phyloP scores from a whole-genome alignment of 2,113 vertebrate species.

The Carollia perspicillata region DNA sequence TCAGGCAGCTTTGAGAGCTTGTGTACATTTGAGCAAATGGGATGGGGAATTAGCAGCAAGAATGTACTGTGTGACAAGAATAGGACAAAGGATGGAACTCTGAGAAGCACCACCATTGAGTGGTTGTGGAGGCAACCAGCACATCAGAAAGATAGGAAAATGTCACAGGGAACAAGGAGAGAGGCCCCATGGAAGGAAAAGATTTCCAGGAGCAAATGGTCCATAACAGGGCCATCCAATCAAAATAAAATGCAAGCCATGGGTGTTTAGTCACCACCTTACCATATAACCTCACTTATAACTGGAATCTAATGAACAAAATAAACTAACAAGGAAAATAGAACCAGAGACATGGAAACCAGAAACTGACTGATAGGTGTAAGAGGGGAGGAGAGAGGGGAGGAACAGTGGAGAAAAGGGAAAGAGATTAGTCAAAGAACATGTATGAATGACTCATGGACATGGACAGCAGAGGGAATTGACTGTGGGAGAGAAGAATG shows the following conservation, averaged over 20 bases:
- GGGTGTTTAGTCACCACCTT: background rate
- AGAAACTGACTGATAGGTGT: too few relatives aligned
- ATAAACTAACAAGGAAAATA: too few relatives aligned
- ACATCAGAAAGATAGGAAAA: background rate
- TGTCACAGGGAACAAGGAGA: too few relatives aligned
- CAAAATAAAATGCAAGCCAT: background rate
- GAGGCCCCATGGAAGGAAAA: background rate
- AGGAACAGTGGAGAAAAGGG: too few relatives aligned
- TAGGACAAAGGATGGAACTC: background rate
- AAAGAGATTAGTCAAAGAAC: too few relatives aligned
- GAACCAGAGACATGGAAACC: too few relatives aligned
- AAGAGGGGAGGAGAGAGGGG: too few relatives aligned
- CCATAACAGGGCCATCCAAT: background rate
- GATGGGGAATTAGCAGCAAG: background rate
- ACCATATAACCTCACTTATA: too few relatives aligned
- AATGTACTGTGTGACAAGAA: accelerated
- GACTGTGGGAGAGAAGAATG: too few relatives aligned
- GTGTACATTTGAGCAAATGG: background rate
- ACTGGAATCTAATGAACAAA: too few relatives aligned
- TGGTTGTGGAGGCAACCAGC: background rate
- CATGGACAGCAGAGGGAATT: too few relatives aligned
- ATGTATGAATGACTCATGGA: too few relatives aligned
- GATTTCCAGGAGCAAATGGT: background rate
- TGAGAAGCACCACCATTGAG: background rate
- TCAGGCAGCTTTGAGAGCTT: background rate